phyloP scores from a whole-genome alignment of 2,888 invertebrate species.

The Leucoma salicis region DNA sequence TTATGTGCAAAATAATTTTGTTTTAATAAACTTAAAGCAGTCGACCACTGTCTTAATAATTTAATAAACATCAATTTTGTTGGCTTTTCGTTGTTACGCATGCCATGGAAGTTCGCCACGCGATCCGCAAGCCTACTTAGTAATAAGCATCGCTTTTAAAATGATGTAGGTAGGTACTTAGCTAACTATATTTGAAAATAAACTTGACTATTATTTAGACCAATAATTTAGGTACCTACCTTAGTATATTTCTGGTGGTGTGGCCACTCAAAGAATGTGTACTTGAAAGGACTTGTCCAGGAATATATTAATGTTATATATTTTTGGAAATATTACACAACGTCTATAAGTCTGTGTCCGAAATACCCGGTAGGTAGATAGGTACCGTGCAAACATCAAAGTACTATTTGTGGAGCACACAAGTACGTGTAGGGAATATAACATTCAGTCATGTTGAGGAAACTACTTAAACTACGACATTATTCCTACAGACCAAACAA shows the following conservation, averaged over 20 bases:
- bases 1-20: constrained; percentile 11
- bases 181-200: background rate
- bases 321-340: no score
- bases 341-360: no score
- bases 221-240: no score
- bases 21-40: constrained; percentile 17
- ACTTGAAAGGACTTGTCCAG: no score
- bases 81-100: constrained; percentile 19
- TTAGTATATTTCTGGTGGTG: no score
- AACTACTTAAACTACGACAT: no score
- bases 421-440: background rate
- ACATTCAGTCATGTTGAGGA: background rate
- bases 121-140: constrained; percentile 19
- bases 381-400: no score
- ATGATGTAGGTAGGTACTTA: background rate
- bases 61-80: constrained; percentile 17
- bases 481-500: no score
- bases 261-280: no score
- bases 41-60: constrained; percentile 22
- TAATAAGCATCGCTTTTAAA: background rate
- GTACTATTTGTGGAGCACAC: background rate
- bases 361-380: no score
- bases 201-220: no score
- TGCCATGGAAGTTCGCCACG: constrained; percentile 21
- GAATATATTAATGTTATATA: no score